Conservation (phyloP, 1,140 invertebrate species). For the Drosophila saltans region DNA sequence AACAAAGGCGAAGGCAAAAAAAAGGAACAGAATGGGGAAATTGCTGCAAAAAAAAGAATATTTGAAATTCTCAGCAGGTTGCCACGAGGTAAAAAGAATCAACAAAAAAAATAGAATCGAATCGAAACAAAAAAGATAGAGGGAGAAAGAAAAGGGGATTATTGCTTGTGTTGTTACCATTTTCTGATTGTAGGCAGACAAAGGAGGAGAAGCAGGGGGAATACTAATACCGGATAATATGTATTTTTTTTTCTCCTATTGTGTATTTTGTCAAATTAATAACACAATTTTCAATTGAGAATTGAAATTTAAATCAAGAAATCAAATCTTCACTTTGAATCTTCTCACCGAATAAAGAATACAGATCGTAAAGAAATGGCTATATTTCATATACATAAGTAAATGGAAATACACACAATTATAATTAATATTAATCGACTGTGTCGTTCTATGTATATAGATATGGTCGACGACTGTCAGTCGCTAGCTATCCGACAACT, state of each 20-base stretch:
- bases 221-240: slow-evolving; percentile 4
- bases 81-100: slow-evolving; percentile 1
- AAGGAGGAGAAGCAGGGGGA: neutral
- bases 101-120: neutral
- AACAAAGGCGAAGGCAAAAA: slow-evolving; percentile 5
- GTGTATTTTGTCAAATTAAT: slow-evolving; percentile 1
- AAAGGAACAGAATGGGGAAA: slow-evolving; percentile 16
- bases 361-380: no score
- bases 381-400: no score
- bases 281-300: slow-evolving; percentile 5
- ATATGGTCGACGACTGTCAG: no score
- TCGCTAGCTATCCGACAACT: no score
- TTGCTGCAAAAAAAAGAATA: slow-evolving; percentile 11
- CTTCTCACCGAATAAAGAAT: no score
- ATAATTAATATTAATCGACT: no score
- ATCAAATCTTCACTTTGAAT: neutral
- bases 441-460: no score
- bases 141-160: slow-evolving; percentile 22
- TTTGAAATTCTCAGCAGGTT: slow-evolving; percentile 29
- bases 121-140: neutral
- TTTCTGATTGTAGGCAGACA: neutral
- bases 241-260: neutral
- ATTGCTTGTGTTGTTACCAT: slow-evolving; percentile 24
- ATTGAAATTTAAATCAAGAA: neutral
- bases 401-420: no score